A percentile compares a stretch with the other conserved stretches of the same genome.
These are phyloP conservation scores for Clarias laeviceps DNA, from an alignment of 2,797 vertebrate genomes.

Conservation along the genomic window DNA sequence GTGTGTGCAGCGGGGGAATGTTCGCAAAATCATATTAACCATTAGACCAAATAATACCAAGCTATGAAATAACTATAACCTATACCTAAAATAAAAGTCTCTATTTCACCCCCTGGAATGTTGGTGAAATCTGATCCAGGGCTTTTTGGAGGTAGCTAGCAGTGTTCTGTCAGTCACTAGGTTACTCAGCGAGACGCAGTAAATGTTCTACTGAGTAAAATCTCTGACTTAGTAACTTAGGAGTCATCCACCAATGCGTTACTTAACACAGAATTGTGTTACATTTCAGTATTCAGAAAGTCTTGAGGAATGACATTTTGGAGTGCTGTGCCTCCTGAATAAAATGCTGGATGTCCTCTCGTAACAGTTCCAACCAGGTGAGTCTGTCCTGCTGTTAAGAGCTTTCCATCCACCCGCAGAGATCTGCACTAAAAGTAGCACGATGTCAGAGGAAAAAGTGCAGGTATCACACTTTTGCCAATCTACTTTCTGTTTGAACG, in stretches of 20 bases:
- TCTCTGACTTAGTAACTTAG: background rate
- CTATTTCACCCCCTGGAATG: too few species aligned
- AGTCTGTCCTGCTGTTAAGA: background rate
- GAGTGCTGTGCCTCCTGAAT: conserved; percentile 77
- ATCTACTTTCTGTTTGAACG: too few species aligned
- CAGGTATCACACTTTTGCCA: background rate
- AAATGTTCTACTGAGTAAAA: background rate
- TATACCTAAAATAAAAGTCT: background rate
- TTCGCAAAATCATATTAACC: background rate
- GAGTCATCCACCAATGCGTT: background rate
- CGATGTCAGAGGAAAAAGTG: background rate
- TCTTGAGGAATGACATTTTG: conserved; percentile 78
- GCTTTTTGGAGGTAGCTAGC: background rate
- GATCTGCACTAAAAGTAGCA: background rate
- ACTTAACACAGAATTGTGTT: conserved; percentile 47
- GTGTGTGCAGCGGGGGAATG: background rate
- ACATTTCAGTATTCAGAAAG: conserved; percentile 62
- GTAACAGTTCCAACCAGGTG: conserved; percentile 71
- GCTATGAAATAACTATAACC: background rate
- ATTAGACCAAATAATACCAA: background rate
- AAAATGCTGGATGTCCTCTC: conserved; percentile 80
- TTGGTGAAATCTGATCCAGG: background rate
- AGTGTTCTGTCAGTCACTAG: background rate
- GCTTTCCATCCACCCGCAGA: background rate
- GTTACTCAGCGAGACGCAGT: background rate